Base-by-base conservation (phyloP, 1,140 invertebrate genomes). In the Euwallacea fornicatus region DNA sequence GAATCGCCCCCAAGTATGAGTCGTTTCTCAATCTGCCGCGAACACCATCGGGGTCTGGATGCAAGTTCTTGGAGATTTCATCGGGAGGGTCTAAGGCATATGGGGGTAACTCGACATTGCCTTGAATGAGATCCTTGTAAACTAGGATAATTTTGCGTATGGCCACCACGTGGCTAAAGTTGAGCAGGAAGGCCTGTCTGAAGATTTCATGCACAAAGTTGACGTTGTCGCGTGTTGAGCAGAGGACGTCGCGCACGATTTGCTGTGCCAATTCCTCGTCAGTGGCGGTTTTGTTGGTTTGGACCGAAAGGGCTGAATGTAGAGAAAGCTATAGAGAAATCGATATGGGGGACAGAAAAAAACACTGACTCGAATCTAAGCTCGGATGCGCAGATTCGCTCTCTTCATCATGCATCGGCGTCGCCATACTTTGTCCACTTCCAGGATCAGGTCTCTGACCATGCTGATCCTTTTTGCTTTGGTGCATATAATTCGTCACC, bases 181-280 rank as follows among this genome's bases (percentile, higher is more conserved):
- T 93, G 65, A 98, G 83, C 15, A 97, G 84, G 82, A 98, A 95
- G 15, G 95, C 94, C 83, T 98, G 95, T 61, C 96, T 87, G 77
- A 98, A 94, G 42, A 98, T 86, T 84, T 98, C 96, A 78, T 98
- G 93, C 43, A 97, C 89, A 82, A 98, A 94, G 83, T 98, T 96
- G 4, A 98, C 90, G 81, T 98, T 97, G 72, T 96, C 93, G 56
- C 95, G 86, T 60, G 87, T 91, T 42, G 93, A 91, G 79, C 94
- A 97, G 7, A 98, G 85, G 7, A 98, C 94, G 75, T 95, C 90
- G 42, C 92, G 86, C 0, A 96, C 94, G 61, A 97, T 87, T 75
- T 78, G 76, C 0, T 71, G 64, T 7, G 78, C 75, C 15, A 81
- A 62, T 69, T 81, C 77, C 58, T 81, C 79, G 43, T 80, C 79